A percentile compares a stretch with the other conserved stretches of the same genome.
Conservation (phyloP, 2,888 invertebrate genomes). For the Cremastinae sp. region DNA sequence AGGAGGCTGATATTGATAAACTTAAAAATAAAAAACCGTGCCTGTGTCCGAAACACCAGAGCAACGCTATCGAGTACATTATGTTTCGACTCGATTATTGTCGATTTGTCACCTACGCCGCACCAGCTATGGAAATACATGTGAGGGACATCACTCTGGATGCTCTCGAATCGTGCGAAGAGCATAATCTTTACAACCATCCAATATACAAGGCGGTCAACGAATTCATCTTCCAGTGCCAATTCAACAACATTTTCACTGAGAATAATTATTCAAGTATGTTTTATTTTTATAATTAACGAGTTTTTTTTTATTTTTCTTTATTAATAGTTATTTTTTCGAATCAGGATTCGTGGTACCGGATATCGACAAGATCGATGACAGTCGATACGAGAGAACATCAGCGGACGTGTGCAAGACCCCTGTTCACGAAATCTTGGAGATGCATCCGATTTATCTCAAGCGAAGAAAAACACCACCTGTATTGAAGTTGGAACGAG, state of each 20-base stretch:
- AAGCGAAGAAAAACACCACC: conserved; percentile 67
- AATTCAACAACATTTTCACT: conserved; percentile 60
- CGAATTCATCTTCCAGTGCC: conserved; percentile 66
- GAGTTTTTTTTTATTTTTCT: conserved; percentile 32
- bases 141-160: conserved; percentile 63
- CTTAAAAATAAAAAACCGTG: conserved; percentile 53
- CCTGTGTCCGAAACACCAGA: conserved; percentile 61
- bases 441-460: conserved; percentile 58
- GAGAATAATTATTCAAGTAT: conserved; percentile 59
- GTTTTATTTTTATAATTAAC: conserved; percentile 45
- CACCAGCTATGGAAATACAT: conserved; percentile 27
- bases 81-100: conserved; percentile 71
- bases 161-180: conserved; percentile 66
- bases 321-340: conserved; percentile 16
- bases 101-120: conserved; percentile 65
- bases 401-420: conserved; percentile 61
- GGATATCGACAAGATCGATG: conserved; percentile 60
- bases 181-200: conserved; percentile 69
- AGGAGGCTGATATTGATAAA: conserved; percentile 27
- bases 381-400: conserved; percentile 48
- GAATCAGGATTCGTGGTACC: conserved; percentile 68
- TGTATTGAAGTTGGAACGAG: conserved; percentile 65
- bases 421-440: conserved; percentile 51
- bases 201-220: conserved; percentile 67
- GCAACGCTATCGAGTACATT: conserved; percentile 68